Base-by-base conservation (phyloP, 2,797 vertebrate species). In the Ispidina lecontei region DNA sequence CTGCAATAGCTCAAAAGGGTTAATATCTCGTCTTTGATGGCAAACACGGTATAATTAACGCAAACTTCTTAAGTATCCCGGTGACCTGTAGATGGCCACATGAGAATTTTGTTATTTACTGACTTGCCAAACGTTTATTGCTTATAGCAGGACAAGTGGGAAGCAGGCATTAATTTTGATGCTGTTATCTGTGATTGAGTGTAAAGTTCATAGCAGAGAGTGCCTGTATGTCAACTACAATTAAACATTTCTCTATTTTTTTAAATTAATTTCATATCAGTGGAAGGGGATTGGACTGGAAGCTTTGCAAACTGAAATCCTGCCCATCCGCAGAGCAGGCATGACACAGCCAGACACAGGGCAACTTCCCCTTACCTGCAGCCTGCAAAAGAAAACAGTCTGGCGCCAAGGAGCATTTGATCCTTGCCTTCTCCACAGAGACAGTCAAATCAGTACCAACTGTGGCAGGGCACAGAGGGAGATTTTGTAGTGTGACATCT, bases 101-200 rank as follows among this genome's bases (percentile, higher is more conserved):
- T 91, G 96, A 96, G 91, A 95, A 96, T 97, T 96, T 96, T 91
- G 86, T 96, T 94, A 96, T 97, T 96, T 96, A 96, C 89, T 91
- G 91, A 87, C 90, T 96, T 96, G 96, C 86, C 95, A 94, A 96
- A 87, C 21, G n/a, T 91, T 94, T 96, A 95, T 93, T 94, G 93
- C 89, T 91, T 94, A 87, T 84, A 95, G 82, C 83, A 95, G 78
- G 77, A 94, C 90, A 91, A 96, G 93, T 91, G 92, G 94, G 94
- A 92, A 93, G 88, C 85, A 92, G 72, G 82, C 84, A 83, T 88
- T 93, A 93, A 95, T 92, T 95, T 25, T 64, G 89, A 91, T 71
- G 84, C 89, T 75, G 78, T 93, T 96, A 95, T 96, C 91, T 81
- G 79, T 63, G 91, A 89, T 65, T 87, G 62, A 4, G 6, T 51